Evolutionary conservation across 2,113 vertebrate genomes (phyloP).

Genomic region (Athene cunicularia): DNA sequence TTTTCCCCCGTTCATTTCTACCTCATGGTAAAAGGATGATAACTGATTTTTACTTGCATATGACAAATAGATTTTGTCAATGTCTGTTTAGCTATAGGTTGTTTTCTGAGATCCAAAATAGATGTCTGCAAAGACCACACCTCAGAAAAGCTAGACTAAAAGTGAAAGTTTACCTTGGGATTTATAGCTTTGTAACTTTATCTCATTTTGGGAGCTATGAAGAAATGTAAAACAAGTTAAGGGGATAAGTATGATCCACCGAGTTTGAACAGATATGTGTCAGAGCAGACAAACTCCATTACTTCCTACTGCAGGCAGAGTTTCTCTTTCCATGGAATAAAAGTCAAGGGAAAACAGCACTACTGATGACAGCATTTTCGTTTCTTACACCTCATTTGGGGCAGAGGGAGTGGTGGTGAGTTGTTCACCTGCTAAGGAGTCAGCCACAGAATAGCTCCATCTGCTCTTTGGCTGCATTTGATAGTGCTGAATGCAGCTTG

Average conservation of each 20-base stretch:
- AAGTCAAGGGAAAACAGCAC: neutral
- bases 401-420: rapidly evolving
- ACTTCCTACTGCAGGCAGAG: neutral
- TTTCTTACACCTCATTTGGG: neutral
- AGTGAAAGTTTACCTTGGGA: neutral
- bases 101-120: neutral
- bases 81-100: neutral
- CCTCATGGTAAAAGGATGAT: neutral
- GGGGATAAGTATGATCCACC: neutral
- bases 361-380: neutral
- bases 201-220: neutral
- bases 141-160: neutral
- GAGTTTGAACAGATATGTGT: neutral
- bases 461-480: neutral
- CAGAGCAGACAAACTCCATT: neutral
- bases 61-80: neutral
- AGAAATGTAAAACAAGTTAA: neutral
- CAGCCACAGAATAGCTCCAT: neutral
- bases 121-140: neutral
- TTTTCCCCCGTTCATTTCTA: neutral
- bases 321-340: neutral
- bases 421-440: neutral
- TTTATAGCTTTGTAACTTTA: neutral
- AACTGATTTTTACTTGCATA: neutral
- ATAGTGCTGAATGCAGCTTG: neutral